Conservation (phyloP, 2,888 invertebrate genomes). For the Tipula lateralis region DNA sequence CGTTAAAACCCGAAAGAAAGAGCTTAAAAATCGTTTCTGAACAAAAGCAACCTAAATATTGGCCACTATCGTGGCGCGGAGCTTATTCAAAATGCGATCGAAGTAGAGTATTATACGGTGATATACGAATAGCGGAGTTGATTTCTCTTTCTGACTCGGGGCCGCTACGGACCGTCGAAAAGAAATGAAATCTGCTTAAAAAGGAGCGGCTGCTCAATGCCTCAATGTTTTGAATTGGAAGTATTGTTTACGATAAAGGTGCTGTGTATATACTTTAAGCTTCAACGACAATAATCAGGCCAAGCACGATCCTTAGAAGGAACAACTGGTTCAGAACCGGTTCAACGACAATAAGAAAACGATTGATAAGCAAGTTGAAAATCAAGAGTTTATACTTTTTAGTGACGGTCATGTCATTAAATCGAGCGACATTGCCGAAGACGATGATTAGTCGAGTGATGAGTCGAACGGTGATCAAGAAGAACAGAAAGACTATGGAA, state of each 20-base stretch:
- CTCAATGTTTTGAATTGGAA: slow-evolving; percentile 97
- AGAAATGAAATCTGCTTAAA: slow-evolving; percentile 83
- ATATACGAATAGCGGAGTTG: slow-evolving; percentile 78
- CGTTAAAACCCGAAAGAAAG: slow-evolving; percentile 83
- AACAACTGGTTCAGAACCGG: slow-evolving; percentile 69
- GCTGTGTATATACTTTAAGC: slow-evolving; percentile 97
- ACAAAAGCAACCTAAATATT: too few relatives aligned
- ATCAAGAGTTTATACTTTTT: slow-evolving; percentile 80
- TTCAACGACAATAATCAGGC: slow-evolving; percentile 69
- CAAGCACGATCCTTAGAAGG: slow-evolving; percentile 57
- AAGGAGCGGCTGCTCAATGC: slow-evolving; percentile 94
- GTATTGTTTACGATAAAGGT: slow-evolving; percentile 98
- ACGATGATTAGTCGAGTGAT: slow-evolving; percentile 41
- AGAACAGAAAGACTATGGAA: slow-evolving; percentile 38
- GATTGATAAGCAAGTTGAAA: slow-evolving; percentile 82
- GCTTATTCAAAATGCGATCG: slow-evolving; percentile 81
- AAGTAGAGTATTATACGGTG: slow-evolving; percentile 90
- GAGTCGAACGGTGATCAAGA: slow-evolving; percentile 48
- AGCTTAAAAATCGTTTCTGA: slow-evolving; percentile 99
- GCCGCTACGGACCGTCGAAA: slow-evolving; percentile 84
- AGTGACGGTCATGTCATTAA: slow-evolving; percentile 70
- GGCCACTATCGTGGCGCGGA: slow-evolving; percentile 98
- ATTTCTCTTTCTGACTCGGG: slow-evolving; percentile 92
- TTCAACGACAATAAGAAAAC: slow-evolving; percentile 79
- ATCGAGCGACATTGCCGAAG: slow-evolving; percentile 59